Conservation (phyloP, 2,797 vertebrate genomes). For the Psittacula echo region DNA sequence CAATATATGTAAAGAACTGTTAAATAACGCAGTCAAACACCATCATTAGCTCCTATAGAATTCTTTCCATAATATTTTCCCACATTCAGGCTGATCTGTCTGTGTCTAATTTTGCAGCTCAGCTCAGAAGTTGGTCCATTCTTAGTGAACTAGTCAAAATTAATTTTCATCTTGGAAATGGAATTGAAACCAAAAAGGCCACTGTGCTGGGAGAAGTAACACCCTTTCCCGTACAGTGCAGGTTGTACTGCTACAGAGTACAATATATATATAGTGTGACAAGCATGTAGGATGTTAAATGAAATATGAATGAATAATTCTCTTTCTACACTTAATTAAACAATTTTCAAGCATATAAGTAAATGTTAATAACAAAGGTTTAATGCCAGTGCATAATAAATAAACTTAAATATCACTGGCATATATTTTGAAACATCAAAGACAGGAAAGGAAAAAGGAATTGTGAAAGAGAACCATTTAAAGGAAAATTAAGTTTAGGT, state of each 20-base stretch:
- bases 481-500: conserved; percentile 73
- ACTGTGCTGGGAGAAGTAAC: background rate
- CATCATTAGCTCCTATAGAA: background rate
- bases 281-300: conserved; percentile 66
- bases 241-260: conserved; percentile 19
- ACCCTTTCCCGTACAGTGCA: background rate
- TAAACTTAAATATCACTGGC: conserved; percentile 75
- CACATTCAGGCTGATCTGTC: background rate
- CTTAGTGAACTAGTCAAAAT: background rate
- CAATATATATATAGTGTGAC: background rate
- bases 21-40: background rate
- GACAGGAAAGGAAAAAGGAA: conserved; percentile 64
- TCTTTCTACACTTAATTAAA: conserved; percentile 75
- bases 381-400: conserved; percentile 78
- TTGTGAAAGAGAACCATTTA: conserved; percentile 64
- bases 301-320: conserved; percentile 73
- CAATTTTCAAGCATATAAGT: conserved; percentile 73
- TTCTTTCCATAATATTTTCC: background rate
- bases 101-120: background rate
- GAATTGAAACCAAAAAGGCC: background rate
- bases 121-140: background rate
- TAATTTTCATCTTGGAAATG: conserved; percentile 17
- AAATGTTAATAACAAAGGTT: conserved; percentile 79
- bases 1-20: background rate
- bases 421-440: conserved; percentile 76